Evolutionary conservation across 2,113 vertebrate species (phyloP), one percentile per base, ranked within the genome.

Genomic region (Scopus umbretta): DNA sequence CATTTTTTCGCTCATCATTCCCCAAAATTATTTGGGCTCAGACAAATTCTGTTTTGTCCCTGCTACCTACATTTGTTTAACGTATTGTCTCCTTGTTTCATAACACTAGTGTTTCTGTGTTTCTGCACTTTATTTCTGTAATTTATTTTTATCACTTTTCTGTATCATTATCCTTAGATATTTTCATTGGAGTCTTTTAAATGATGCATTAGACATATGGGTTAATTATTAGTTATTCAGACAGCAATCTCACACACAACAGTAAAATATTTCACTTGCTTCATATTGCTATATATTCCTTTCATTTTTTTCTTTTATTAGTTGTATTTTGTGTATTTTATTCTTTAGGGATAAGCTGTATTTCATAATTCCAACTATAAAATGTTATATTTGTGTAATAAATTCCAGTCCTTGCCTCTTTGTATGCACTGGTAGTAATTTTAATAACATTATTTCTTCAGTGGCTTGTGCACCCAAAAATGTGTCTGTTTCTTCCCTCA

Each of bases 191-290:
- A 6, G 87, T 75, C 36, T 76, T 56, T 87, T 72, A 72, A 91
- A 82, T 1, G 5, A 61, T 81, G 9, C 26, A 40, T 63, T 75
- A 56, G 73, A 80, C 13, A 3, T 67, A 19, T 2, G 8, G 27
- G 25, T 85, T 96, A 95, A 81, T 92, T 94, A 91, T 75, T 75
- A 30, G 36, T 65, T 84, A 67, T 27, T 93, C 82, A 83, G 63
- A 53, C 27, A 73, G 72, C 58, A 66, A 8, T 63, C 59, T 88
- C 53, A 38, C 16, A 73, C 20, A 47, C 45, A 78, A 12, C 32
- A 80, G 47, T 74, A 53, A 82, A 90, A 66, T 73, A 73, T 47
- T 70, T 82, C 58, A 38, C 20, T 88, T 92, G 22, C 16, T 61
- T 49, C 6, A 32, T 43, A 59, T 67, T 83, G 27, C 34, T 83